Evolutionary conservation across 2,888 invertebrate species (phyloP), one percentile per base, ranked within the genome.

Genomic region (Saturnia japonica): DNA sequence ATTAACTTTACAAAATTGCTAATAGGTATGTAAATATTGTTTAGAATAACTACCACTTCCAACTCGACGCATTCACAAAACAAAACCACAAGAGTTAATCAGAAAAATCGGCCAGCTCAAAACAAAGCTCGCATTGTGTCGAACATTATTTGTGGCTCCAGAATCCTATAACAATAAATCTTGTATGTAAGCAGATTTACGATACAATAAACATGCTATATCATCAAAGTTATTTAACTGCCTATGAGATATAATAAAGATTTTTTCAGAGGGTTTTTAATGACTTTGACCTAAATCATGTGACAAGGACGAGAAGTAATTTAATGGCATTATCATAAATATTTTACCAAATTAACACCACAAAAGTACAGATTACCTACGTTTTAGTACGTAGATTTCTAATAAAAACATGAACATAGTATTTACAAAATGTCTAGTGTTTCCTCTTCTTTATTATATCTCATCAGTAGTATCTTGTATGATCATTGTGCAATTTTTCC

Each of bases 151-250:
- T 76, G 88, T 88, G 86, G 82, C 81, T 78, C 83, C 80, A 78
- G 78, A 82, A 79, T 82, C 85, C 83, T 85, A 87, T 85, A 86
- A 84, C 87, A 80, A 91, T 91, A 92, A 91, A 92, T 91, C 88
- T 85, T 75, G 71, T 77, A 77, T 81, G 86, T 85, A 85, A 85
- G 82, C 85, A 84, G 88, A 91, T 91, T 91, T 91, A 92, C 88
- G 86, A 82, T 83, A 82, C 88, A 80, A 87, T 91, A 91, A 91
- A 91, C 87, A 87, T 87, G 89, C 84, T 87, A 90, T 87, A 89
- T 88, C 90, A 87, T 89, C 86, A 81, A 83, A 85, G 81, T 84
- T 81, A 74, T 79, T 77, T 78, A 77, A 77, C 76, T 77, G 75
- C 76, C 74, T 76, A 77, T 80, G 77, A 77, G 79, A 79, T 77